These are phyloP conservation scores for Diadema setosum DNA, from an alignment of 35 echinoderm and acorn worm species.

Conservation along the genomic window DNA sequence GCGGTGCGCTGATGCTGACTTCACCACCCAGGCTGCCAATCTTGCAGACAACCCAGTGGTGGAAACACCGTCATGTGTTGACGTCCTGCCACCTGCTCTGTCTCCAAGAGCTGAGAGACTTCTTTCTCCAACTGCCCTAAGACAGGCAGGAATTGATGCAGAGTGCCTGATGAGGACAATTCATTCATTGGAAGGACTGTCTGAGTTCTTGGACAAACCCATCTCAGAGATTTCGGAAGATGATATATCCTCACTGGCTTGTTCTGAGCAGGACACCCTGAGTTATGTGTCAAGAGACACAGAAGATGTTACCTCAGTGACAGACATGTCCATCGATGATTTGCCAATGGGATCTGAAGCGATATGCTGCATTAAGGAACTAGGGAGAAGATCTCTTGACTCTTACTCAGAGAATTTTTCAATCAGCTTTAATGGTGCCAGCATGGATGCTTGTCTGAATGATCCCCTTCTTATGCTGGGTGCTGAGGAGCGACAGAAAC, in stretches of 20 bases:
- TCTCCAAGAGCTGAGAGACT: conserved; percentile 30
- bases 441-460: conserved; percentile 69
- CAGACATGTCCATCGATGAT: conserved; percentile 81
- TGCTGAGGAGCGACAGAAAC: conserved; percentile 68
- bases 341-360: conserved; percentile 93
- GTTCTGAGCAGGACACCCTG: conserved; percentile 85
- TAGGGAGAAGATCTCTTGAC: conserved; percentile 81
- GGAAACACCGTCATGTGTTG: neutral
- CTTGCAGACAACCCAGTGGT: conserved; percentile 7
- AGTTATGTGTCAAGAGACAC: conserved; percentile 84
- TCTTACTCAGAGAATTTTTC: conserved; percentile 87
- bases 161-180: conserved; percentile 75
- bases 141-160: conserved; percentile 38
- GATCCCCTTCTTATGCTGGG: conserved; percentile 60
- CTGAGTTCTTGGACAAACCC: conserved; percentile 84
- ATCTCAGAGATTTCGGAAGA: conserved; percentile 92
- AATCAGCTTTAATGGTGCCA: conserved; percentile 66
- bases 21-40: conserved; percentile 52
- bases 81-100: neutral
- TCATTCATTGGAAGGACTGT: conserved; percentile 72
- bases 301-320: conserved; percentile 72
- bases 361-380: conserved; percentile 70
- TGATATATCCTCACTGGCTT: conserved; percentile 82
- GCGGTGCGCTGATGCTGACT: conserved; percentile 52
- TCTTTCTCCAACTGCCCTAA: conserved; percentile 33